A percentile compares a stretch with the other conserved stretches of the same genome.
Conservation (phyloP, 2,113 vertebrate species). For the Hydrolagus affinis region DNA sequence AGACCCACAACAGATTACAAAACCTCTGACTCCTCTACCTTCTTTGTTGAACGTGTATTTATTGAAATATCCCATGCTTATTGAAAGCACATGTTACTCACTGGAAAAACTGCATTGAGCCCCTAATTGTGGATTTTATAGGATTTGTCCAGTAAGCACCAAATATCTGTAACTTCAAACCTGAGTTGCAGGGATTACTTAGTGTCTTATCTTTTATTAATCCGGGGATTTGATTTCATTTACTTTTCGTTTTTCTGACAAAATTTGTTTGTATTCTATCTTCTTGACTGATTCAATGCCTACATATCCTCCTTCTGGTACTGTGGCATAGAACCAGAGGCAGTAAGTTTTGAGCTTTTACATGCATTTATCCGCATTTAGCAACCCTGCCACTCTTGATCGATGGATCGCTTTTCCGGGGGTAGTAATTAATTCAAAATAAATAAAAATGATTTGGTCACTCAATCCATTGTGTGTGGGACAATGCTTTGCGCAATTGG, state of each 20-base stretch:
- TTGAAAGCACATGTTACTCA: slow-evolving; percentile 21
- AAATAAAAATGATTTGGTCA: too few species aligned
- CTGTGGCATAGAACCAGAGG: too few species aligned
- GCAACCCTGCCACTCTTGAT: too few species aligned
- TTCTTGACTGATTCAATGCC: neutral
- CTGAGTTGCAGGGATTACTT: neutral
- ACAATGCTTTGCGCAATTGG: too few species aligned
- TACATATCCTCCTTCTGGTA: neutral
- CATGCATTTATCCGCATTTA: too few species aligned
- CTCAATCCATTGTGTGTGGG: too few species aligned
- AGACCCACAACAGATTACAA: slow-evolving; percentile 27
- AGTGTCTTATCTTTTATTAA: slow-evolving; percentile 23
- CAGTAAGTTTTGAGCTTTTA: too few species aligned
- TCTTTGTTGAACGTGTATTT: slow-evolving; percentile 26
- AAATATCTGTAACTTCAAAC: slow-evolving; percentile 20
- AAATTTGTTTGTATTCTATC: neutral
- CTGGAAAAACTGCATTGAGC: slow-evolving; percentile 16
- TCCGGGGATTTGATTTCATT: slow-evolving; percentile 5
- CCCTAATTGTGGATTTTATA: slow-evolving; percentile 28
- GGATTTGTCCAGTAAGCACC: slow-evolving; percentile 20
- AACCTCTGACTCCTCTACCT: slow-evolving; percentile 25
- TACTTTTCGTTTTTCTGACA: neutral
- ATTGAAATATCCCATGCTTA: slow-evolving; percentile 20
- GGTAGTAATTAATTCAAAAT: too few species aligned
- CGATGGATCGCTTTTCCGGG: too few species aligned